phyloP scores from a whole-genome alignment of 2,797 vertebrate species.

The Varecia variegata region DNA sequence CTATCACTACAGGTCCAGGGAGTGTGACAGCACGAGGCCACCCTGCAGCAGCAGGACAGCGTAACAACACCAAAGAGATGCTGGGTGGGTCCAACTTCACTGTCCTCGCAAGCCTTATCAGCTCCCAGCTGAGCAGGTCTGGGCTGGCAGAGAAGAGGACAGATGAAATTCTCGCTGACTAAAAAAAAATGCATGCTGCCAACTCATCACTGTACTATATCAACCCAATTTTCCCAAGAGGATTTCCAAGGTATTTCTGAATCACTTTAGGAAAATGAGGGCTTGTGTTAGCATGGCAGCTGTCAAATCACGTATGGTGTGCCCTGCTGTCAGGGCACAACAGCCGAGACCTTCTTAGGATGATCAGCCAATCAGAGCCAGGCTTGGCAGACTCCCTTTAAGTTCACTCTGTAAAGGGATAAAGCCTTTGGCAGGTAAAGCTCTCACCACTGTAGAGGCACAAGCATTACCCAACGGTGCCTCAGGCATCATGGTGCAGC shows the following conservation, averaged over 20 bases:
- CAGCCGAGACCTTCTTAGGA: not conserved
- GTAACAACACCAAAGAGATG: not conserved
- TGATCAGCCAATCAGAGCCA: constrained; percentile 26
- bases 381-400: not conserved
- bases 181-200: constrained; percentile 30
- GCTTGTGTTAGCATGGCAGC: constrained; percentile 59
- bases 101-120: not conserved
- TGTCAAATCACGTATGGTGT: constrained; percentile 4
- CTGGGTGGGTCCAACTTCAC: not conserved
- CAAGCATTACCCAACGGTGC: not conserved
- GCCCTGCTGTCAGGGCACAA: not conserved
- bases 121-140: not conserved
- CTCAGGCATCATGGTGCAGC: not conserved
- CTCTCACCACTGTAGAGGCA: not conserved
- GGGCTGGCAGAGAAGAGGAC: not conserved
- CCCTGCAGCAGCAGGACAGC: not conserved
- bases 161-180: constrained; percentile 49
- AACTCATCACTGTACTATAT: constrained; percentile 57
- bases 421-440: constrained; percentile 40
- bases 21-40: not conserved
- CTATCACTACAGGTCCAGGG: not conserved
- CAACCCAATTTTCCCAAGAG: constrained; percentile 55
- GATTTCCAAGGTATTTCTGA: constrained; percentile 63
- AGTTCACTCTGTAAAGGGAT: not conserved
- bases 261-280: constrained; percentile 60